These are phyloP conservation scores for Meiosimyza decipiens DNA, from an alignment of 2,888 invertebrate genomes.

Conservation along the genomic window DNA sequence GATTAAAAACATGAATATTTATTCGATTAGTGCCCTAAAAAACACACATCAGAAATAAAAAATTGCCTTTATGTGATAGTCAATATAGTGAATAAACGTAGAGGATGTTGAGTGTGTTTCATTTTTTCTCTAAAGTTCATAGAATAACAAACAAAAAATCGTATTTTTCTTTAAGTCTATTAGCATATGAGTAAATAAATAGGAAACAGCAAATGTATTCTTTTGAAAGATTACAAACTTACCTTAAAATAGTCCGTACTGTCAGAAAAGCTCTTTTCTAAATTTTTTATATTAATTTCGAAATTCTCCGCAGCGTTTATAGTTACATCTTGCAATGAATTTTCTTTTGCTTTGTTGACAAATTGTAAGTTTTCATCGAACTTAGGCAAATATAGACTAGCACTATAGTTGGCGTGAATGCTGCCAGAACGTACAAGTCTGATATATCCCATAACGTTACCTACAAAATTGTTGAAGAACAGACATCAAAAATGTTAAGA, in stretches of 20 bases:
- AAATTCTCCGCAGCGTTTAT: conserved; percentile 77
- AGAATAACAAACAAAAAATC: no score
- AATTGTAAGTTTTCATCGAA: conserved; percentile 75
- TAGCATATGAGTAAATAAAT: no score
- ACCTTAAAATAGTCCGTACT: conserved; percentile 63
- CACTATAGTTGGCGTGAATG: conserved; percentile 90
- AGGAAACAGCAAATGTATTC: no score
- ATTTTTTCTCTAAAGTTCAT: no score
- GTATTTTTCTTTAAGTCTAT: no score
- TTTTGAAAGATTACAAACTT: neutral
- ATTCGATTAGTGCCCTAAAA: no score
- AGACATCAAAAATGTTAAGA: conserved; percentile 55
- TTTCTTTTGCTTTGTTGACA: conserved; percentile 72
- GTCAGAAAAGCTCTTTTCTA: conserved; percentile 84
- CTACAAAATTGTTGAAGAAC: conserved; percentile 43
- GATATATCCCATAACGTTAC: conserved; percentile 95
- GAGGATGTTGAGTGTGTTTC: no score
- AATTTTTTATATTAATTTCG: conserved; percentile 80
- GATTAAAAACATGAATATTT: no score
- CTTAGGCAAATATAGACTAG: conserved; percentile 89
- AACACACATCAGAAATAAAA: no score
- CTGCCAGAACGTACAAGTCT: conserved; percentile 94
- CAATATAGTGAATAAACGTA: no score
- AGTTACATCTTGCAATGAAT: conserved; percentile 71
- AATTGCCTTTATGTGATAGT: no score